Conservation (phyloP, 2,888 invertebrate genomes). For the Aphodius sticticus region DNA sequence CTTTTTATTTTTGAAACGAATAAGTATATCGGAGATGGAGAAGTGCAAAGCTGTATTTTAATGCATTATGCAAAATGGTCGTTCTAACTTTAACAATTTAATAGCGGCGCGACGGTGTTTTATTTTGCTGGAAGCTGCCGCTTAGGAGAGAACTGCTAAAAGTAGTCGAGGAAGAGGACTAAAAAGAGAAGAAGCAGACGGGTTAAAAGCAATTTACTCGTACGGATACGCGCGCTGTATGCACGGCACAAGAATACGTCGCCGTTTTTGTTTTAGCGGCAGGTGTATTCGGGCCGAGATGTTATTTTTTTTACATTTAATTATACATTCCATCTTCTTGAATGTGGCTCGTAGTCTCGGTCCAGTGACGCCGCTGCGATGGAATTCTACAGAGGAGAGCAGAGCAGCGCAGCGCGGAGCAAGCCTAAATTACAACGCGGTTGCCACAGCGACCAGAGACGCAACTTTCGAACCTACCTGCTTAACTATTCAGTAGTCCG, state of each 20-base stretch:
- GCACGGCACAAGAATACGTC: constrained; percentile 10
- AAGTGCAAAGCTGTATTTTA: too few relatives aligned
- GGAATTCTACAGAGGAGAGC: constrained; percentile 29
- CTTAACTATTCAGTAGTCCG: constrained; percentile 29
- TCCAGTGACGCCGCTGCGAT: constrained; percentile 38
- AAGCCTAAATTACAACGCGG: constrained; percentile 37
- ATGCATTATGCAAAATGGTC: too few relatives aligned
- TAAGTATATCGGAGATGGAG: too few relatives aligned
- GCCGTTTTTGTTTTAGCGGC: constrained; percentile 37
- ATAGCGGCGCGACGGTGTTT: too few relatives aligned
- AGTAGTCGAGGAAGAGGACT: neutral
- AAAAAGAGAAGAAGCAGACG: neutral
- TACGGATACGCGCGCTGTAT: constrained; percentile 10
- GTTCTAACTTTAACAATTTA: too few relatives aligned
- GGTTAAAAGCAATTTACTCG: constrained; percentile 18
- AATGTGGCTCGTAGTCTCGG: constrained; percentile 38
- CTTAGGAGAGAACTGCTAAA: too few relatives aligned
- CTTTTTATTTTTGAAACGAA: too few relatives aligned
- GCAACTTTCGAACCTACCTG: constrained; percentile 38
- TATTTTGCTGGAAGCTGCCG: neutral
- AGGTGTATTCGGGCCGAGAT: constrained; percentile 41
- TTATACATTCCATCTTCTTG: constrained; percentile 45
- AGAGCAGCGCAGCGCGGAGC: neutral
- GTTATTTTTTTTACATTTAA: constrained; percentile 45
- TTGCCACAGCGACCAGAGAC: constrained; percentile 31